Evolutionary conservation across 2,797 vertebrate species (phyloP), one percentile per base, ranked within the genome.

Genomic region (Tapera naevia): DNA sequence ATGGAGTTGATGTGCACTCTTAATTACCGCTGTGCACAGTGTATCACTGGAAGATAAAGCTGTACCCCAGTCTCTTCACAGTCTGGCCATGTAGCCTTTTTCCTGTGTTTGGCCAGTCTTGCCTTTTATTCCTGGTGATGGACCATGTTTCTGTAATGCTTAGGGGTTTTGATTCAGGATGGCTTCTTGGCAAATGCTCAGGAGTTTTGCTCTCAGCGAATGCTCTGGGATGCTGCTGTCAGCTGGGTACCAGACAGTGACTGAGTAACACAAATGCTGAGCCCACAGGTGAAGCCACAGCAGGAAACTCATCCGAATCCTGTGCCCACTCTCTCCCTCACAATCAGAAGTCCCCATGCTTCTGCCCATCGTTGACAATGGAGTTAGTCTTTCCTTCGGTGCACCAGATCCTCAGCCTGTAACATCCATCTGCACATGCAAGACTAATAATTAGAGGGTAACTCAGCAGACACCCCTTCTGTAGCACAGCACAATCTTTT

Each of bases 31-130:
- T n/a, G n/a, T n/a, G n/a, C n/a, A n/a, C n/a, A n/a, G 43, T 43
- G 43, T 43, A 17, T 50, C 51, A 2, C 17, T 48, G 3, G 1
- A 37, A 75, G 56, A 53, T 25, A 50, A 33, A 48, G 18, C 3
- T 15, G 30, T 13, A 35, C 21, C 27, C 41, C 2, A 3, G n/a
- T 12, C 21, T 75, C 32, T 21, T 65, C 2, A 0, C 1, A 15
- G 48, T 11, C 39, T 1, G 2, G 25, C 46, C 3, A 7, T 0
- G 0, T 8, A 41, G 25, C 13, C 8, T 73, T 72, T 33, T 41
- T 2, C 43, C 30, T 1, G 0, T 6, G 11, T 48, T 76, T 33
- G 50, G 9, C 30, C 32, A 57, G 5, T 16, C 21, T 50, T 60
- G 25, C 22, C 19, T 33, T 57, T 51, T 17, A 35, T 53, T 78